Evolutionary conservation across 2,888 invertebrate species (phyloP).

Genomic region (Lypha dubia): DNA sequence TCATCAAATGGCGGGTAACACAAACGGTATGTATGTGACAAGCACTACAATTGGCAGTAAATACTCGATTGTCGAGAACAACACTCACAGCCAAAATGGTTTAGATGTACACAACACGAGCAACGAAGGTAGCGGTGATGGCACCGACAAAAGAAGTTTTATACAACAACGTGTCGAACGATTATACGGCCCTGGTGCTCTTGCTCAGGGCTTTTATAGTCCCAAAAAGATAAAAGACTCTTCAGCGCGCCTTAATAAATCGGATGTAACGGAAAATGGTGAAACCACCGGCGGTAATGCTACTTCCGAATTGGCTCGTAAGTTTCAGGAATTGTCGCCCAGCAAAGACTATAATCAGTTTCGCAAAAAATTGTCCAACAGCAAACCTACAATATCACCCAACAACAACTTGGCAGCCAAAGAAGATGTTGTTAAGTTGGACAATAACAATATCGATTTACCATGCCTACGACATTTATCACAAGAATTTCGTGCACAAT

Average conservation of each 20-base stretch:
- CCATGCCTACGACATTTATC: conserved; percentile 92
- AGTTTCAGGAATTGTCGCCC: conserved; percentile 80
- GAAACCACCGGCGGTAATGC: conserved; percentile 71
- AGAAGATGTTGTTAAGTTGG: conserved; percentile 53
- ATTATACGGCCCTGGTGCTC: conserved; percentile 93
- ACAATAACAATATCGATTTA: conserved; percentile 82
- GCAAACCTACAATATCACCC: conserved; percentile 62
- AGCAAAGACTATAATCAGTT: conserved; percentile 80
- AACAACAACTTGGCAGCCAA: conserved; percentile 53
- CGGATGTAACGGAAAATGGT: conserved; percentile 62
- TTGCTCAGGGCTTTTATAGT: conserved; percentile 93
- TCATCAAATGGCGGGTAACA: conserved; percentile 67
- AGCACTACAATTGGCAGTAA: conserved; percentile 53
- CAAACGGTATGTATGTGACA: conserved; percentile 68
- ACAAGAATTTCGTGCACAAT: conserved; percentile 93
- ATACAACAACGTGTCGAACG: conserved; percentile 95
- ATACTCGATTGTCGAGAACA: conserved; percentile 63
- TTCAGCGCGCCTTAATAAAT: conserved; percentile 53
- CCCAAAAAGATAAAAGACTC: conserved; percentile 82
- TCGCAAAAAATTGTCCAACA: conserved; percentile 75
- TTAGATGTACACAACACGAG: conserved; percentile 75
- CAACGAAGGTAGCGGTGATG: conserved; percentile 81
- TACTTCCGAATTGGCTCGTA: conserved; percentile 82
- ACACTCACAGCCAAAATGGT: conserved; percentile 75
- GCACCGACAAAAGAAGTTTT: conserved; percentile 85